phyloP scores from a whole-genome alignment of 2,797 vertebrate species.

The Chelon auratus region DNA sequence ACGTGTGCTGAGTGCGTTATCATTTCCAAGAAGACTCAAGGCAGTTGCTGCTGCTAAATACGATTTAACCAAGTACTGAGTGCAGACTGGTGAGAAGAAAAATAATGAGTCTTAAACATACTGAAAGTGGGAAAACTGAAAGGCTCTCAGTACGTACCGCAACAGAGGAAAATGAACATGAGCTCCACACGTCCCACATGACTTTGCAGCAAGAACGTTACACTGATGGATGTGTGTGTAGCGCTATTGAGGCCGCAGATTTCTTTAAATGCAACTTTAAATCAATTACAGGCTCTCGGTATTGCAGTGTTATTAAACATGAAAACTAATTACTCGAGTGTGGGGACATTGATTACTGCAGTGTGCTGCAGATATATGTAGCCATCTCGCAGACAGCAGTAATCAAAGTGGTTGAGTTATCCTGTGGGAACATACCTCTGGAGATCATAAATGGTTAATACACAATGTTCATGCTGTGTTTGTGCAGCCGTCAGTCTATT shows the following conservation, averaged over 20 bases:
- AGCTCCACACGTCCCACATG: background rate
- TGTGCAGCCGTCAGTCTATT: too few species aligned
- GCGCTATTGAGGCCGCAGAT: background rate
- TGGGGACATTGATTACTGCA: constrained; percentile 10
- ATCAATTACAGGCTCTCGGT: constrained; percentile 21
- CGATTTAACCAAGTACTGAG: too few species aligned
- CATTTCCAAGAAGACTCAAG: too few species aligned
- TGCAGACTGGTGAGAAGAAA: too few species aligned
- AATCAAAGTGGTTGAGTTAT: background rate
- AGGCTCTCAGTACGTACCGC: too few species aligned
- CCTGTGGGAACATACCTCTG: too few species aligned
- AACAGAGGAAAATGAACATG: background rate
- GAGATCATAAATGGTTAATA: background rate
- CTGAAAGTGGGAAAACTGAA: too few species aligned
- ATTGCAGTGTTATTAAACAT: background rate
- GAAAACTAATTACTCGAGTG: constrained; percentile 1
- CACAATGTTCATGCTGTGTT: background rate
- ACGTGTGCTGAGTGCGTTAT: too few species aligned
- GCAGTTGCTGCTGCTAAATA: too few species aligned
- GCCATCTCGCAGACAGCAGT: constrained; percentile 6
- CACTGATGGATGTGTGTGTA: constrained; percentile 1
- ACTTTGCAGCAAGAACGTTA: background rate
- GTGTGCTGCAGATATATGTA: background rate
- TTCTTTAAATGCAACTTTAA: constrained; percentile 14
- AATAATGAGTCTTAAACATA: too few species aligned